These are phyloP conservation scores for Sesamia nonagrioides DNA, from an alignment of 1,140 invertebrate species.

Conservation along the genomic window DNA sequence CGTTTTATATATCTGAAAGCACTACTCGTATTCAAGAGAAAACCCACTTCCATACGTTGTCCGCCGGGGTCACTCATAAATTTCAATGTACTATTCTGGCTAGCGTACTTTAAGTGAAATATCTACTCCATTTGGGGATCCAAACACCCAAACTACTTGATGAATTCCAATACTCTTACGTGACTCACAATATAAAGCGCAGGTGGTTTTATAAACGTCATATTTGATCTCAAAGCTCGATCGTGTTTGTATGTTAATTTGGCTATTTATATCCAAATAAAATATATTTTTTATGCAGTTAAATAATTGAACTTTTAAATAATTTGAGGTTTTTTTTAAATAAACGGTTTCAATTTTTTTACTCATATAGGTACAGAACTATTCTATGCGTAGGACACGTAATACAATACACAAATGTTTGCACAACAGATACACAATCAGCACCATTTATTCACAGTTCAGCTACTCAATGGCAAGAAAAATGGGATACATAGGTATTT, in stretches of 20 bases:
- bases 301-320: background rate
- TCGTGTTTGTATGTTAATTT: slow-evolving; percentile 31
- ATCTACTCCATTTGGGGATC: slow-evolving; percentile 72
- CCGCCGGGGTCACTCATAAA: slow-evolving; percentile 72
- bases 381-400: background rate
- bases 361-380: background rate
- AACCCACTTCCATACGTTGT: slow-evolving; percentile 64
- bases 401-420: slow-evolving; percentile 20
- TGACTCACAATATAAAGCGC: slow-evolving; percentile 48
- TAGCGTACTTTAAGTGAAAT: slow-evolving; percentile 74
- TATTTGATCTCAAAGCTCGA: slow-evolving; percentile 3
- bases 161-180: slow-evolving; percentile 68
- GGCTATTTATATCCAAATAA: background rate
- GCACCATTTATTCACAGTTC: slow-evolving; percentile 33
- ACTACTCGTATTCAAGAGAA: slow-evolving; percentile 60
- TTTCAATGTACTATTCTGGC: slow-evolving; percentile 75
- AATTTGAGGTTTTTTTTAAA: background rate
- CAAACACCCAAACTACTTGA: slow-evolving; percentile 70
- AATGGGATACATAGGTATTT: slow-evolving; percentile 40
- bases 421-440: slow-evolving; percentile 25
- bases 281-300: background rate
- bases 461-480: slow-evolving; percentile 43
- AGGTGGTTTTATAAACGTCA: slow-evolving; percentile 15
- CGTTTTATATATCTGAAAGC: slow-evolving; percentile 65
- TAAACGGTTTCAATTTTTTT: background rate